phyloP scores from a whole-genome alignment of 2,113 vertebrate species.

The Nesoenas mayeri region DNA sequence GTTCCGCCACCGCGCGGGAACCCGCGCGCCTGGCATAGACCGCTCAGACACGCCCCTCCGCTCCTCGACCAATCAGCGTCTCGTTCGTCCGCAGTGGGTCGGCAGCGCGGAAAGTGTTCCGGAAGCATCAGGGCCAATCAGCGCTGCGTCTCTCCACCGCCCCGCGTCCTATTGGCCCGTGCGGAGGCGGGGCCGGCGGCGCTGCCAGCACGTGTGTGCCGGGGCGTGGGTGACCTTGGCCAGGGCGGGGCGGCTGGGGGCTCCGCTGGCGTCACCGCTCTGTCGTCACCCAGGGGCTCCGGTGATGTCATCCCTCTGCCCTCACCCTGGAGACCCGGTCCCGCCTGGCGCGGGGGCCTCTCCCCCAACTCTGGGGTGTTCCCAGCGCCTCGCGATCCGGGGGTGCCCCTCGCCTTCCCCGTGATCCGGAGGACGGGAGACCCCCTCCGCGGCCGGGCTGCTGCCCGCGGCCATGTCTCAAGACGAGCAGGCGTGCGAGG shows the following conservation, averaged over 20 bases:
- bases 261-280: background rate
- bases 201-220: background rate
- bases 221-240: background rate
- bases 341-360: background rate
- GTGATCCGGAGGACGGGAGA: background rate
- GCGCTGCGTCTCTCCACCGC: background rate
- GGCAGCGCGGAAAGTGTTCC: no score
- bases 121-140: background rate
- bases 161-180: background rate
- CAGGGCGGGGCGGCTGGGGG: background rate
- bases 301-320: background rate
- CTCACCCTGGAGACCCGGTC: background rate
- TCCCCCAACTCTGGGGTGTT: background rate
- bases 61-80: background rate
- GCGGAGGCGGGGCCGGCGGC: background rate
- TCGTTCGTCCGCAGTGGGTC: background rate
- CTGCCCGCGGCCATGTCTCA: rapidly evolving
- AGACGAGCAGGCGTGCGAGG: background rate
- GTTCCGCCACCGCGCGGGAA: background rate
- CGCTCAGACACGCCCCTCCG: background rate
- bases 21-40: background rate
- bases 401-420: background rate
- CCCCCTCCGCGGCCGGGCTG: no score
- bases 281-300: background rate
- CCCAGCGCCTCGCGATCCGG: background rate